These are phyloP conservation scores for Hydrochoerus hydrochaeris DNA, from an alignment of 2,113 vertebrate species.

Conservation along the genomic window DNA sequence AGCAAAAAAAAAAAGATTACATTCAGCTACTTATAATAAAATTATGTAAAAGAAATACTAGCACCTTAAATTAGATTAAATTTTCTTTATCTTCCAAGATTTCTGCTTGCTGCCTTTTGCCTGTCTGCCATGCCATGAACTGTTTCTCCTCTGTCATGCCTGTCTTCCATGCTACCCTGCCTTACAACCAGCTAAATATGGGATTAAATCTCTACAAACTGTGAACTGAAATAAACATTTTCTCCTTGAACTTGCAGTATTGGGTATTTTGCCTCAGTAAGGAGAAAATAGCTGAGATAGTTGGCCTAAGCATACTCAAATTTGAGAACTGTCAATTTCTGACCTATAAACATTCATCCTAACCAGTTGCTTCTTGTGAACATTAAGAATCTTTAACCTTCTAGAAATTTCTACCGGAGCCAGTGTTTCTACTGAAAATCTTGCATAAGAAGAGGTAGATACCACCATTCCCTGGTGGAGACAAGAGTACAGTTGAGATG, in stretches of 20 bases:
- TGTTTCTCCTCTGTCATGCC: neutral
- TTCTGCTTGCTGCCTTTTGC: neutral
- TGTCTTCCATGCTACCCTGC: neutral
- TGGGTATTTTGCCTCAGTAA: neutral
- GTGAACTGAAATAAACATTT: neutral
- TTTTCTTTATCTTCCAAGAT: neutral
- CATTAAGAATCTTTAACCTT: neutral
- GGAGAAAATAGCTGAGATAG: neutral
- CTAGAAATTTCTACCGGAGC: neutral
- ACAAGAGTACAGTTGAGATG: neutral
- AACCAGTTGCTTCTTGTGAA: neutral
- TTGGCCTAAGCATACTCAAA: neutral
- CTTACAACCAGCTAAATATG: neutral
- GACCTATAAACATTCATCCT: neutral
- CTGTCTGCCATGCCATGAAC: neutral
- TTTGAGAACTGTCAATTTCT: neutral
- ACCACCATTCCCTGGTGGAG: neutral
- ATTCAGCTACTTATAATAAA: neutral
- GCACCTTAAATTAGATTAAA: neutral
- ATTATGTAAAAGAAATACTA: neutral
- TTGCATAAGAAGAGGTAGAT: neutral
- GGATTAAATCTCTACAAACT: neutral
- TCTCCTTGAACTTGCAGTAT: neutral
- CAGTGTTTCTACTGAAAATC: neutral
- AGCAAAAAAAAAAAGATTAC: too few species aligned